Evolutionary conservation across 2,888 invertebrate species (phyloP).

Genomic region (Penaeus monodon): DNA sequence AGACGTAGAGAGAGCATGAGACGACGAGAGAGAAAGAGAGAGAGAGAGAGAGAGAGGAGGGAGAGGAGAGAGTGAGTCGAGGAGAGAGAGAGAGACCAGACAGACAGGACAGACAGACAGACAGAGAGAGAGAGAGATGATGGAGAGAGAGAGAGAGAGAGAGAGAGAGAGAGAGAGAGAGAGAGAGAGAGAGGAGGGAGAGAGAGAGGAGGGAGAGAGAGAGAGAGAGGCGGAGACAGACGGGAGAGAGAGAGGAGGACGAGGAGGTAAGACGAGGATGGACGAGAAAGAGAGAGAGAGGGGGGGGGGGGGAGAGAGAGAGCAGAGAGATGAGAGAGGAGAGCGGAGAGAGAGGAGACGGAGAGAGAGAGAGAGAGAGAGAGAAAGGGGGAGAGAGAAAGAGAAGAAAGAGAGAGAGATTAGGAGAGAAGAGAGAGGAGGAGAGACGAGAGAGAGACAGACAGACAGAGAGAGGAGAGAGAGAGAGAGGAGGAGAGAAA

Average conservation of each 20-base stretch:
- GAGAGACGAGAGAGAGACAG: not conserved
- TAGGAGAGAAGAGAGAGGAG: not conserved
- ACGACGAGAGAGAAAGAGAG: too few relatives aligned
- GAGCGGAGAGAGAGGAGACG: too few relatives aligned
- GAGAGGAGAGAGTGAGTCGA: slow-evolving; percentile 31
- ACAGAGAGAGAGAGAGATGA: too few relatives aligned
- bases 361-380: not conserved
- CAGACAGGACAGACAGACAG: not conserved
- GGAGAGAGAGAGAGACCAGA: not conserved
- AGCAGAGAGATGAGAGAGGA: too few relatives aligned
- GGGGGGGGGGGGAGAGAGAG: too few relatives aligned
- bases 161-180: not conserved
- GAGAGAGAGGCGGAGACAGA: too few relatives aligned
- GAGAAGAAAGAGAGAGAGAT: not conserved
- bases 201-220: too few relatives aligned
- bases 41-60: too few relatives aligned
- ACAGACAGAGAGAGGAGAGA: not conserved
- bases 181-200: too few relatives aligned
- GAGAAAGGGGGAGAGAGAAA: not conserved
- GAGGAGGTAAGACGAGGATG: too few relatives aligned
- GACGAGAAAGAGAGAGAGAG: not conserved
- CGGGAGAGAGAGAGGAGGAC: not conserved
- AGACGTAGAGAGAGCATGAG: too few relatives aligned
- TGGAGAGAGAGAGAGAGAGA: too few relatives aligned
- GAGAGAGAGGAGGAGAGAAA: slow-evolving; percentile 23